Percentiles rank a stretch among this genome's conserved stretches.
Evolutionary conservation across 2,797 vertebrate genomes (phyloP).

Genomic region (Enteromius mattozi): DNA sequence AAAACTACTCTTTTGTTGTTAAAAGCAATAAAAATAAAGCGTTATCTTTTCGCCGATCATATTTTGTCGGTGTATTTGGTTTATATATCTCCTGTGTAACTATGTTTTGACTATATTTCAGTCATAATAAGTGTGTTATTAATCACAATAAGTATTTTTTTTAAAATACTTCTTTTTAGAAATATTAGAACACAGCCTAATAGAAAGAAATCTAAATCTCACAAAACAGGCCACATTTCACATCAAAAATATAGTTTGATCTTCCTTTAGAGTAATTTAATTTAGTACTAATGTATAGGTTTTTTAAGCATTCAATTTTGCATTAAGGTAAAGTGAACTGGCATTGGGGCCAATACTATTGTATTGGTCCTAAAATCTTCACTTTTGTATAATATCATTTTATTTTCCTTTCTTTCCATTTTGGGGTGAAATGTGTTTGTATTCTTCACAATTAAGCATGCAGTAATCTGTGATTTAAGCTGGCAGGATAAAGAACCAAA

Average conservation of each 20-base stretch:
- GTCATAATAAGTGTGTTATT: slow-evolving; percentile 2
- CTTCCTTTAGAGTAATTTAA: background rate
- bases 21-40: background rate
- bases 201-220: background rate
- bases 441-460: slow-evolving; percentile 22
- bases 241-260: background rate
- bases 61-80: background rate
- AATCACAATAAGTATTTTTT: background rate
- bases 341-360: background rate
- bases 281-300: background rate
- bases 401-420: slow-evolving; percentile 7
- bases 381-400: background rate
- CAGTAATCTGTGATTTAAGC: background rate
- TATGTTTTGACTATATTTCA: background rate
- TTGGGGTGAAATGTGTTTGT: background rate
- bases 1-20: background rate
- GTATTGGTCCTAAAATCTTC: background rate
- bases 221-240: background rate
- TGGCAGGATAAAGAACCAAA: background rate
- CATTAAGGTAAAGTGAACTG: background rate
- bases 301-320: background rate
- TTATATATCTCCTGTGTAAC: background rate
- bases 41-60: background rate
- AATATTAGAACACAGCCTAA: background rate
- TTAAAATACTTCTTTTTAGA: background rate